Percentiles rank a stretch among this genome's conserved stretches.
Conservation (phyloP, 2,797 vertebrate species). For the Champsocephalus esox region DNA sequence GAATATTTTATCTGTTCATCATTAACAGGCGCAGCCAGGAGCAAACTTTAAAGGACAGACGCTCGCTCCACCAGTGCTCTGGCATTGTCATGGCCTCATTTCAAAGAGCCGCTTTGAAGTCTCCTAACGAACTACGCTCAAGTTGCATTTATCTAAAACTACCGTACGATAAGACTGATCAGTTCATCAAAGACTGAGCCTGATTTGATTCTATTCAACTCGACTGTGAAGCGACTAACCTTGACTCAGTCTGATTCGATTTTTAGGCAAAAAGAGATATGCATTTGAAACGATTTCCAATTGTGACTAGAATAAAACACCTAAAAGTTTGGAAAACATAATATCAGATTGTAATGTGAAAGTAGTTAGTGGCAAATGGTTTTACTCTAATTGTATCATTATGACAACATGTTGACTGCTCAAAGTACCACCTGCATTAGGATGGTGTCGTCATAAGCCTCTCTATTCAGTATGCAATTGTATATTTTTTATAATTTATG, state of each 20-base stretch:
- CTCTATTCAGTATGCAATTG: too few species aligned
- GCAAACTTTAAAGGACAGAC: conserved; percentile 72
- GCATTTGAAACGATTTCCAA: conserved; percentile 45
- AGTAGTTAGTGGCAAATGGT: not conserved
- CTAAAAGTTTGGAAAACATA: conserved; percentile 12
- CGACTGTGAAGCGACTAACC: conserved; percentile 46
- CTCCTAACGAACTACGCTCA: conserved; percentile 56
- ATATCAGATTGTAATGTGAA: conserved; percentile 10
- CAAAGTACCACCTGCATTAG: too few species aligned
- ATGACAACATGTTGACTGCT: too few species aligned
- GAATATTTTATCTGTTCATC: conserved; percentile 82
- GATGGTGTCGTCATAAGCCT: too few species aligned
- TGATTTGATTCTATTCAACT: conserved; percentile 40
- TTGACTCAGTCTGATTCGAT: conserved; percentile 56
- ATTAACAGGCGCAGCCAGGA: conserved; percentile 78
- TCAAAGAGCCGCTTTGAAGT: conserved; percentile 75
- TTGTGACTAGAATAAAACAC: conserved; percentile 33
- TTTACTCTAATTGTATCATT: too few species aligned
- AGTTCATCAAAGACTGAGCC: conserved; percentile 56
- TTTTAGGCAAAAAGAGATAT: conserved; percentile 34
- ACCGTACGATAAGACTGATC: conserved; percentile 57
- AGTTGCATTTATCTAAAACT: conserved; percentile 67
- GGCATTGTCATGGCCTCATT: conserved; percentile 74
- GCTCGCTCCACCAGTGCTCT: conserved; percentile 54
- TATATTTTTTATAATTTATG: too few species aligned